These are phyloP conservation scores for Apis dorsata DNA, from an alignment of 1,140 invertebrate species.

Conservation along the genomic window DNA sequence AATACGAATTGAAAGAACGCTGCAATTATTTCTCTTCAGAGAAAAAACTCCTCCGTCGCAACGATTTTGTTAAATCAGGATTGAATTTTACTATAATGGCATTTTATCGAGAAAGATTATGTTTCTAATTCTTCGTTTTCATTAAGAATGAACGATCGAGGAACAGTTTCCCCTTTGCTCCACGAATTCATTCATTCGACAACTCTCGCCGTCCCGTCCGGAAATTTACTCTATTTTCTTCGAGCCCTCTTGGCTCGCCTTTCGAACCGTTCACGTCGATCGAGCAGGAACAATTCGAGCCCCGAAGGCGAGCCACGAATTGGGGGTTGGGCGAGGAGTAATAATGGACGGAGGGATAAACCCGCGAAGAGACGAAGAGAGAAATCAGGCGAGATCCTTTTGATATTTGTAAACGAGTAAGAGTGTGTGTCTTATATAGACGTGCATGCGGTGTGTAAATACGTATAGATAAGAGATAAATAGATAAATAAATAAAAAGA, in stretches of 20 bases:
- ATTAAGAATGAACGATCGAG: not conserved
- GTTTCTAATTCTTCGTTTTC: too few relatives aligned
- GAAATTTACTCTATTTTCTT: slow-evolving; percentile 38
- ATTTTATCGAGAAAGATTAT: too few relatives aligned
- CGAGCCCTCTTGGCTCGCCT: slow-evolving; percentile 21
- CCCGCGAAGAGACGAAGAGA: not conserved
- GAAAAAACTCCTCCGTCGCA: too few relatives aligned
- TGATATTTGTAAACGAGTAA: slow-evolving; percentile 65
- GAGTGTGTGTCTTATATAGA: slow-evolving; percentile 56
- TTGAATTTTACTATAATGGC: too few relatives aligned
- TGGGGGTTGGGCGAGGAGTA: not conserved
- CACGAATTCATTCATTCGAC: not conserved
- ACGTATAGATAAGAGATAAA: slow-evolving; percentile 29
- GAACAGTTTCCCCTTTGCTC: slow-evolving; percentile 32
- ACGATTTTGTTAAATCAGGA: too few relatives aligned
- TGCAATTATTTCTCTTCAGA: too few relatives aligned
- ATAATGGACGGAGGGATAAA: not conserved
- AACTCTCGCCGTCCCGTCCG: not conserved
- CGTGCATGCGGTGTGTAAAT: slow-evolving; percentile 65
- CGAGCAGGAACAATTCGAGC: too few relatives aligned
- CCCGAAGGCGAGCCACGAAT: not conserved
- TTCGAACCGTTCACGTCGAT: not conserved
- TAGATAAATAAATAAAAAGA: too few relatives aligned
- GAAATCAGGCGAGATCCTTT: slow-evolving; percentile 48
- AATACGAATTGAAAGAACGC: too few relatives aligned